A percentile compares a stretch with the other conserved stretches of the same genome.
These are phyloP conservation scores for Cryptocheilus praepositus DNA, from an alignment of 2,888 invertebrate genomes.

Conservation along the genomic window DNA sequence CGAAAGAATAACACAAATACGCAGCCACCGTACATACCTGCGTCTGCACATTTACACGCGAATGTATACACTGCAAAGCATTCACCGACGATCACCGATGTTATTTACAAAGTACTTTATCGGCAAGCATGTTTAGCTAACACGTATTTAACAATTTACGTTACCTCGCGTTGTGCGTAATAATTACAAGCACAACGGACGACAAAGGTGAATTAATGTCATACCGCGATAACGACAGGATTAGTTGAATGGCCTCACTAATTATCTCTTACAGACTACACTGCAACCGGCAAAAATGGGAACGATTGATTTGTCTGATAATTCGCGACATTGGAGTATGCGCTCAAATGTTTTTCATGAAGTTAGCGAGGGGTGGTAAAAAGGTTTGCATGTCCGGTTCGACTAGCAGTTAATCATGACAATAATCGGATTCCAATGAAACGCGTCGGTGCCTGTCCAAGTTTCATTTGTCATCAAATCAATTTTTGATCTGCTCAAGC, in stretches of 20 bases:
- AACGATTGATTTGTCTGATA: background rate
- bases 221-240: no score
- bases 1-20: no score
- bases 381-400: slow-evolving; percentile 3
- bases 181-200: no score
- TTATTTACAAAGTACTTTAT: no score
- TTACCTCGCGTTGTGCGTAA: no score
- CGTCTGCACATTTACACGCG: no score
- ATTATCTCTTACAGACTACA: no score
- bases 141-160: background rate
- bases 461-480: slow-evolving; percentile 7
- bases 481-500: background rate
- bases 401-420: slow-evolving; percentile 27
- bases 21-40: no score
- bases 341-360: background rate
- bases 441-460: background rate
- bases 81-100: no score
- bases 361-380: slow-evolving; percentile 8
- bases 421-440: background rate
- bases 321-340: background rate
- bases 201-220: no score
- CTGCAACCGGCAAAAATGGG: background rate
- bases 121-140: background rate
- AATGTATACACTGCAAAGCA: no score
- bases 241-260: no score